phyloP scores from a whole-genome alignment of 2,888 invertebrate species.

The Frankliniella fusca region DNA sequence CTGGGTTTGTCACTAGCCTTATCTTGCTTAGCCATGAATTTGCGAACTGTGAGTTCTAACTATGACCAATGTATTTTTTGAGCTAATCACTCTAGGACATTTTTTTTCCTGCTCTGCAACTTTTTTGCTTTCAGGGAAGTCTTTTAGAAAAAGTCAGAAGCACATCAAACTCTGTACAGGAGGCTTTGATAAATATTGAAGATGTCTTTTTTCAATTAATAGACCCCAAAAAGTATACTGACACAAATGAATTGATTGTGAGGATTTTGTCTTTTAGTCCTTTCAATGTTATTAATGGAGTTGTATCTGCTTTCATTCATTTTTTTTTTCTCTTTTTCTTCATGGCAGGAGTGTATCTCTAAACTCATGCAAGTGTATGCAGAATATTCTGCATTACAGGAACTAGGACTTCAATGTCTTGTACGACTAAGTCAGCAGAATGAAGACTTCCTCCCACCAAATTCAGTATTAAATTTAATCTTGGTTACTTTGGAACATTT shows the following conservation, averaged over 20 bases:
- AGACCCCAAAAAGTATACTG: background rate
- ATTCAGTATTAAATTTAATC: background rate
- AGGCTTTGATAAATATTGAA: background rate
- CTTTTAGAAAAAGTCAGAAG: background rate
- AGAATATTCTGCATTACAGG: background rate
- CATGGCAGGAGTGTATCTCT: background rate
- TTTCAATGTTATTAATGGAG: background rate
- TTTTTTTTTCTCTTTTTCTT: background rate
- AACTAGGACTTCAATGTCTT: background rate
- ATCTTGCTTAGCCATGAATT: no score
- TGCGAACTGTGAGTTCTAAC: no score
- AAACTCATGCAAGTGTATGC: background rate
- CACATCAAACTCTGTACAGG: background rate
- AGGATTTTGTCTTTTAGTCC: background rate
- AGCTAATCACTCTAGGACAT: no score
- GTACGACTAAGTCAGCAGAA: background rate
- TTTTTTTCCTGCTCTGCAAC: background rate
- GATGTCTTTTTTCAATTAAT: background rate
- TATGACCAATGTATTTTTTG: no score
- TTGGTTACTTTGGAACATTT: background rate
- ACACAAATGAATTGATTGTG: background rate
- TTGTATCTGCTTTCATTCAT: background rate
- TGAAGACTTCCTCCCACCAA: background rate
- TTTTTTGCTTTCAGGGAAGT: background rate
- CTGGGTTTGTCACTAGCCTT: background rate